phyloP scores from a whole-genome alignment of 2,888 invertebrate species.

The Pemphredon lugubris region DNA sequence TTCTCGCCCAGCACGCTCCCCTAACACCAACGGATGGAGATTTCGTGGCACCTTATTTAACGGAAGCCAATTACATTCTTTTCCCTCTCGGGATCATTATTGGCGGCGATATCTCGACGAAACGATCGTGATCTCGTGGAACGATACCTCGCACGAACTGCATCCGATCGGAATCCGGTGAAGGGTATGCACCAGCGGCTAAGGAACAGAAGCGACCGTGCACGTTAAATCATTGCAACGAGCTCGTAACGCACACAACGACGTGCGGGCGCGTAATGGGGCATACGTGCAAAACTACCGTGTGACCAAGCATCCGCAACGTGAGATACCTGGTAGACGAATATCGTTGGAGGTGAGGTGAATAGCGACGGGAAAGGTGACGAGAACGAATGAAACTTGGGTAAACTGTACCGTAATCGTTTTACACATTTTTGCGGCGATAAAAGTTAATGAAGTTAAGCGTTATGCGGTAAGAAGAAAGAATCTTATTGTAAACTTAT shows the following conservation, averaged over 20 bases:
- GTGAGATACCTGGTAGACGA: conserved; percentile 23
- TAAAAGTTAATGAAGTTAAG: too few species aligned
- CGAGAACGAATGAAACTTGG: too few species aligned
- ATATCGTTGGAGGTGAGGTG: conserved; percentile 13
- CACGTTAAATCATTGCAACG: conserved; percentile 51
- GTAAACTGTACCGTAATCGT: too few species aligned
- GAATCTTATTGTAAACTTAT: too few species aligned
- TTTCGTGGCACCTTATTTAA: conserved; percentile 12
- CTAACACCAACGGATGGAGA: too few species aligned
- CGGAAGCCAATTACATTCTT: conserved; percentile 39
- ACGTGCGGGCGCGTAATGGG: neutral
- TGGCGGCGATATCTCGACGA: conserved; percentile 41
- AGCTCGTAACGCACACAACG: conserved; percentile 8
- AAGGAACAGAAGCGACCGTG: conserved; percentile 53
- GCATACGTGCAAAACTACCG: conserved; percentile 28
- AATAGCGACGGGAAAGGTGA: conserved; percentile 31
- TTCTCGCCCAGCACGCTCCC: too few species aligned
- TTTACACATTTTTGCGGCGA: too few species aligned
- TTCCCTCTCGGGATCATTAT: conserved; percentile 44
- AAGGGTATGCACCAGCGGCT: conserved; percentile 54
- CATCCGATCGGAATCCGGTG: conserved; percentile 65
- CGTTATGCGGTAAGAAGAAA: too few species aligned
- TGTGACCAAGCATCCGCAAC: conserved; percentile 36
- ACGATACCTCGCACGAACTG: conserved; percentile 48
- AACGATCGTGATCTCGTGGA: conserved; percentile 42